A percentile compares a stretch with the other conserved stretches of the same genome.
Evolutionary conservation across 2,888 invertebrate species (phyloP).

Genomic region (Sinohyriopsis cumingii): DNA sequence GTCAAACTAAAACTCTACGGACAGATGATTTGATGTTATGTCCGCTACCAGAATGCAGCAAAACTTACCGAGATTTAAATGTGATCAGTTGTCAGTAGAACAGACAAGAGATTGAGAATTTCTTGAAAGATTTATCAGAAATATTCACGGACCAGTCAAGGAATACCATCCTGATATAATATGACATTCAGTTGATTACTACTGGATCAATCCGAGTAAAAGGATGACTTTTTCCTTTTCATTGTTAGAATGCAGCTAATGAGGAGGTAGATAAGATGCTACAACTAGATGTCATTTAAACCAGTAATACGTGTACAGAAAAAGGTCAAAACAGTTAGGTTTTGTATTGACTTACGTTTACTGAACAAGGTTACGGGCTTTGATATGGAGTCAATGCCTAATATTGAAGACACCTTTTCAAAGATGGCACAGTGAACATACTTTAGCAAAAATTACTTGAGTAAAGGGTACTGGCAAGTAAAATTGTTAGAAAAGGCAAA

Average conservation of each 20-base stretch:
- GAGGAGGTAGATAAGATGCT: constrained; percentile 29
- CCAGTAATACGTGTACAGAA: constrained; percentile 36
- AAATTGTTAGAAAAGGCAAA: constrained; percentile 16
- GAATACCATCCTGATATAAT: constrained; percentile 15
- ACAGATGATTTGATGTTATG: no score
- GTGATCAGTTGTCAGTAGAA: no score
- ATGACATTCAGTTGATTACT: constrained; percentile 19
- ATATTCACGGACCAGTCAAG: constrained; percentile 19
- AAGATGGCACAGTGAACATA: constrained; percentile 23
- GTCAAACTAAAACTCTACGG: no score
- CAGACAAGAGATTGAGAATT: background rate
- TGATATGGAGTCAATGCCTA: constrained; percentile 44
- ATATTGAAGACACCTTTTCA: constrained; percentile 37
- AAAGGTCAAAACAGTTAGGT: constrained; percentile 23
- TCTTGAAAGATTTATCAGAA: constrained; percentile 13
- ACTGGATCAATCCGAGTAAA: constrained; percentile 18
- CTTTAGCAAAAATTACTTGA: constrained; percentile 32
- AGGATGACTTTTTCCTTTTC: constrained; percentile 28
- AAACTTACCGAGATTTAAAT: no score
- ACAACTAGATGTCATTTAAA: constrained; percentile 28
- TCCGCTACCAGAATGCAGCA: no score
- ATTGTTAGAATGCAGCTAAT: constrained; percentile 12
- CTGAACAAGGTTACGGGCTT: constrained; percentile 37
- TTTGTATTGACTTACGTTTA: constrained; percentile 36
- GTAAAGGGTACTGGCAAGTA: constrained; percentile 45